A percentile compares a stretch with the other conserved stretches of the same genome.
Evolutionary conservation across 2,797 vertebrate species (phyloP).

Genomic region (Gastrophryne carolinensis): DNA sequence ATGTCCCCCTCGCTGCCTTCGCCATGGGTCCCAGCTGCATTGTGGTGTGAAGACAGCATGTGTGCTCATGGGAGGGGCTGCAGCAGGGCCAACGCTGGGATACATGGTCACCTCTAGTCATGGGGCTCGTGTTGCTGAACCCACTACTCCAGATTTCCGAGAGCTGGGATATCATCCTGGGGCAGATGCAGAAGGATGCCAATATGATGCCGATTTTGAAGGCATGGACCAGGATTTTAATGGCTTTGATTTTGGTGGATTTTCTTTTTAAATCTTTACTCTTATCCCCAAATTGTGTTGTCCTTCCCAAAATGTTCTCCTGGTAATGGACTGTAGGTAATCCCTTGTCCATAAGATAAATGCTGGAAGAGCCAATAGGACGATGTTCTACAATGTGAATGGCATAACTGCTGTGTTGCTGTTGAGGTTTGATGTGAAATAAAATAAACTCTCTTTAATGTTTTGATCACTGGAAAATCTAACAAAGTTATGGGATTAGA

Average conservation of each 20-base stretch:
- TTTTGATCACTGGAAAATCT: too few species aligned
- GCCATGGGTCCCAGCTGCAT: constrained; percentile 78
- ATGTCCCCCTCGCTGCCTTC: constrained; percentile 73
- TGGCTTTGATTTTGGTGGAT: constrained; percentile 78
- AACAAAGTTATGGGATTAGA: too few species aligned
- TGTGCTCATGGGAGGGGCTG: constrained; percentile 78
- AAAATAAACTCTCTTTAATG: too few species aligned
- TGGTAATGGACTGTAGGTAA: neutral
- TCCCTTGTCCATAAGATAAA: too few species aligned
- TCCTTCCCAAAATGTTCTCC: neutral
- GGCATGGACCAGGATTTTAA: constrained; percentile 77
- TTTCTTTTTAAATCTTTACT: constrained; percentile 69
- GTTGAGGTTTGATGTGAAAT: too few species aligned
- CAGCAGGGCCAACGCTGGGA: constrained; percentile 75
- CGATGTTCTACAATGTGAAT: too few species aligned
- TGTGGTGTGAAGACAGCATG: constrained; percentile 76
- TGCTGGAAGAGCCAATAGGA: too few species aligned
- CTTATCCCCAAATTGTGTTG: neutral
- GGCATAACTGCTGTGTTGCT: too few species aligned
- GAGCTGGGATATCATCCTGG: constrained; percentile 56
- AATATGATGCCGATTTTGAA: constrained; percentile 79
- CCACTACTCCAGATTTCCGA: constrained; percentile 48
- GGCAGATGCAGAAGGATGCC: constrained; percentile 69
- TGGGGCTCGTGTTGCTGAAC: constrained; percentile 57
- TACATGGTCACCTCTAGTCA: constrained; percentile 74